Evolutionary conservation across 64 coral and sea anemone genomes (phyloP).

Genomic region (Cladopsammia gracilis): DNA sequence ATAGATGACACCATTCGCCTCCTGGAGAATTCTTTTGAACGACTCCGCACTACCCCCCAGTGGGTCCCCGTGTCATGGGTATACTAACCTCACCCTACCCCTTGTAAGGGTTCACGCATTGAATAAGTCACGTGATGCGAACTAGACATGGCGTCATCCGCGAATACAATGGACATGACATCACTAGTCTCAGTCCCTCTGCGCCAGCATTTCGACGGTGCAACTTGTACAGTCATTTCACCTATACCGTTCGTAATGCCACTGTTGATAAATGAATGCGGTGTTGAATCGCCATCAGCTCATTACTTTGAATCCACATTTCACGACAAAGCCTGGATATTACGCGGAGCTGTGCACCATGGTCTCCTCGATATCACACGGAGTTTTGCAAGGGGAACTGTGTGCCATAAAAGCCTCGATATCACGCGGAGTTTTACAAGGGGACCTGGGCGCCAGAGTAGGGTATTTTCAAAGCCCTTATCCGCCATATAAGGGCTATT

Average conservation of each 20-base stretch:
- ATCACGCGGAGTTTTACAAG: not conserved
- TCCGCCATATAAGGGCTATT: too few relatives aligned
- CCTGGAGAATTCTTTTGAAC: conserved; percentile 77
- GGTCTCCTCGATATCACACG: not conserved
- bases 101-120: not conserved
- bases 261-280: not conserved
- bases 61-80: conserved; percentile 95
- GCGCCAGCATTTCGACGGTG: not conserved
- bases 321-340: not conserved
- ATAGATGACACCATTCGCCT: conserved; percentile 90
- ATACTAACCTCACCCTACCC: conserved; percentile 44
- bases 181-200: not conserved
- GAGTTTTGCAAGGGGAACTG: not conserved
- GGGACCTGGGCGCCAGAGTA: not conserved
- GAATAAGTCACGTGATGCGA: not conserved
- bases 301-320: not conserved
- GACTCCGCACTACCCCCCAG: conserved; percentile 64
- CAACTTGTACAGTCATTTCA: conserved; percentile 3
- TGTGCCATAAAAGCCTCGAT: not conserved
- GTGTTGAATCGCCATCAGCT: not conserved
- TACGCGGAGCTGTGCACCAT: not conserved
- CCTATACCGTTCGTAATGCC: not conserved
- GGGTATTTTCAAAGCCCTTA: too few relatives aligned
- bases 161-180: not conserved
- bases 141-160: not conserved